Evolutionary conservation across 2,797 vertebrate species (phyloP).

Genomic region (Naso thynnoides): DNA sequence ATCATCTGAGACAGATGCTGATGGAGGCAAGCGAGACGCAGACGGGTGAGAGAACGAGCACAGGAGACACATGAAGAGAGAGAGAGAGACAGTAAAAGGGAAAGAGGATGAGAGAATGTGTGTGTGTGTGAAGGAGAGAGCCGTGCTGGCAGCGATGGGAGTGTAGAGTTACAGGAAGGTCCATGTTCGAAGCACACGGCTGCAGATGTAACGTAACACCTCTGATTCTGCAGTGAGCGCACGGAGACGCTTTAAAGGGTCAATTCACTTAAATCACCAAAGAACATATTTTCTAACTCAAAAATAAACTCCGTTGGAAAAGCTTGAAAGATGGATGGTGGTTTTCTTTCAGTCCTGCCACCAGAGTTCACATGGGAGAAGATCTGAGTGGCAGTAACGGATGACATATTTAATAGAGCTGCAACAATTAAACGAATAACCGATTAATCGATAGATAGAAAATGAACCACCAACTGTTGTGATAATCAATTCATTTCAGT

Average conservation of each 20-base stretch:
- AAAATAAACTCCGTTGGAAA: no score
- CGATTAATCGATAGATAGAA: no score
- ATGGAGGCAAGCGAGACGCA: constrained; percentile 21
- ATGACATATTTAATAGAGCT: no score
- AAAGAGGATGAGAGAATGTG: constrained; percentile 14
- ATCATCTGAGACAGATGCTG: constrained; percentile 25
- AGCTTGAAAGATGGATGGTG: no score
- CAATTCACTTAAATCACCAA: background rate
- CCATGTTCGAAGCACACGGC: constrained; percentile 6
- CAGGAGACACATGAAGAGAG: constrained; percentile 7
- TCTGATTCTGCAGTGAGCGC: constrained; percentile 4
- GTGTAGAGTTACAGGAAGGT: constrained; percentile 61
- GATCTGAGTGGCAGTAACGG: no score
- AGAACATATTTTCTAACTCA: no score
- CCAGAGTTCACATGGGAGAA: no score
- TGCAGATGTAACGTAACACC: constrained; percentile 9
- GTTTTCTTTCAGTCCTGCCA: no score
- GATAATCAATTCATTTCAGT: no score
- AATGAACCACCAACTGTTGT: no score
- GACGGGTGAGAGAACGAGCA: constrained; percentile 13
- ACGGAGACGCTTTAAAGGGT: constrained; percentile 3
- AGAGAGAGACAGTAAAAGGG: no score
- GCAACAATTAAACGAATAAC: no score
- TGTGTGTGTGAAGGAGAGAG: constrained; percentile 42
- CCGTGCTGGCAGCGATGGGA: constrained; percentile 41